Evolutionary conservation across 2,888 invertebrate species (phyloP), one percentile per base, ranked within the genome.

Genomic region (Andrena marginata): DNA sequence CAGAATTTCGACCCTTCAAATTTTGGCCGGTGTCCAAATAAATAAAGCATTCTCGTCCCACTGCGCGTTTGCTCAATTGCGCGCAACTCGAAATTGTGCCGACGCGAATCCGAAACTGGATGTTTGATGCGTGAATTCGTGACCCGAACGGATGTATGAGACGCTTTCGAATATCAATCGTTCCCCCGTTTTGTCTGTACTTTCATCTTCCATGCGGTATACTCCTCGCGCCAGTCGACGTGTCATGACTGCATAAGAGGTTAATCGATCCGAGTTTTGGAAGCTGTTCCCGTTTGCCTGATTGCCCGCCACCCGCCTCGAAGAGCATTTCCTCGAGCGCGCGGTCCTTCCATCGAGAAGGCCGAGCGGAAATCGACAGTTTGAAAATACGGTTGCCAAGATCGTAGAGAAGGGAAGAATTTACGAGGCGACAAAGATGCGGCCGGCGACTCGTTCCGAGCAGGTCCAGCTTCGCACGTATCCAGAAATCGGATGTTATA

Each of bases 401-500:
- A 70, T 84, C 54, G 54, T 31, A 42, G 72, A 67, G 60, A 76
- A 74, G 67, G 70, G 72, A 64, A 51, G 69, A 74, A 82, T 72
- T 74, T 63, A 75, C 26, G 48, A 42, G 42, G 59, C 67, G 65
- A 62, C 51, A 13, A 49, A 33, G 31, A 26, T 13, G 80, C 54
- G 56, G 65, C 69, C 65, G 63, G 54, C 72, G 42, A 69, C 59
- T 16, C 48, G 74, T 35, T 59, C 20, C 80, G n/a, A 69, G 68
- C 77, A 48, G 48, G 33, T 64, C 73, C 51, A 33, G 67, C 7
- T 60, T 64, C 75, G 74, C 73, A 78, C 64, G 69, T 77, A 86
- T 86, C 82, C 82, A 81, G 77, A 77, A 87, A 87, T 84, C 82
- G 78, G 65, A 78, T 75, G 85, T 76, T 84, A 86, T 84, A 74